Conservation (phyloP, 2,113 vertebrate genomes). For the Ranitomeya variabilis region DNA sequence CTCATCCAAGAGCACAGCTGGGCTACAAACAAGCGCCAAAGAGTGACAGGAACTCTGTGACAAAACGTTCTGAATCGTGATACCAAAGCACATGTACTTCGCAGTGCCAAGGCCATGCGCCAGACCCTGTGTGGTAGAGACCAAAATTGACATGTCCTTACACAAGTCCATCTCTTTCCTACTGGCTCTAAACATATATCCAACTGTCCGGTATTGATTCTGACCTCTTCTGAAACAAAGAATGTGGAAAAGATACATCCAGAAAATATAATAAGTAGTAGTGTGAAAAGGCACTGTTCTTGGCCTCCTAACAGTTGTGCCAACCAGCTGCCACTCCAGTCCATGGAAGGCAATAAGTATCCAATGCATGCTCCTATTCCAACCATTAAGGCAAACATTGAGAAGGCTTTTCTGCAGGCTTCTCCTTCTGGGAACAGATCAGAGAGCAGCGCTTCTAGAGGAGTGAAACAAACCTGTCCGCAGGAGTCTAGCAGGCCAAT, state of each 20-base stretch:
- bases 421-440: slow-evolving; percentile 83
- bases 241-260: slow-evolving; percentile 75
- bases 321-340: slow-evolving; percentile 78
- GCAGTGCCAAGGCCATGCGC: slow-evolving; percentile 51
- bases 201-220: neutral
- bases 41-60: slow-evolving; percentile 74
- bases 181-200: neutral
- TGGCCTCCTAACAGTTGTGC: slow-evolving; percentile 78
- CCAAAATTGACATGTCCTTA: slow-evolving; percentile 61
- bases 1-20: slow-evolving; percentile 90
- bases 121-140: slow-evolving; percentile 46
- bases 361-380: slow-evolving; percentile 86
- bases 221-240: slow-evolving; percentile 75
- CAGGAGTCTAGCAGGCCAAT: slow-evolving; percentile 84
- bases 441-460: slow-evolving; percentile 81
- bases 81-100: slow-evolving; percentile 66
- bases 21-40: slow-evolving; percentile 79
- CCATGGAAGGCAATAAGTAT: slow-evolving; percentile 80
- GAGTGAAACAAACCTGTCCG: slow-evolving; percentile 86
- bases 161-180: neutral
- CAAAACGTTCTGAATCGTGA: slow-evolving; percentile 72
- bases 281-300: slow-evolving; percentile 79
- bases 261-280: slow-evolving; percentile 80
- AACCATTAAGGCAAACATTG: slow-evolving; percentile 83
- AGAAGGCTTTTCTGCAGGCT: slow-evolving; percentile 81